Conservation (phyloP, 2,113 vertebrate species). For the Osmerus mordax region DNA sequence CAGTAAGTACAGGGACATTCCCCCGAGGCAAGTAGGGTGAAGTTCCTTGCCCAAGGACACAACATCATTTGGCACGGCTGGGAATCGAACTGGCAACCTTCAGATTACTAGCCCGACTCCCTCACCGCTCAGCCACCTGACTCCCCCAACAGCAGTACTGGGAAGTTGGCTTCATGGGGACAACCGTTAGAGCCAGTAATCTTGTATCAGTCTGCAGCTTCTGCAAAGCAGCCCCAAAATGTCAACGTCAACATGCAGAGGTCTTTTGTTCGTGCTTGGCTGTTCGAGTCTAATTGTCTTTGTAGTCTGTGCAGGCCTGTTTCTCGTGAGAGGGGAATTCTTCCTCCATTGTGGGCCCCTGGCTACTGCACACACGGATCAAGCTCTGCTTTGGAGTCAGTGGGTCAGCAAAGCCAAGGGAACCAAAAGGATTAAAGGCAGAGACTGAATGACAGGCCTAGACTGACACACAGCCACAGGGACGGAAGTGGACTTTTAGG, state of each 20-base stretch:
- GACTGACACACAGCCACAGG: slow-evolving; percentile 13
- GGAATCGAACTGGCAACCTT: too few species aligned
- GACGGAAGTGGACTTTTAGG: slow-evolving; percentile 22
- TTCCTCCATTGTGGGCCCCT: slow-evolving; percentile 17
- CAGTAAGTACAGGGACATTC: too few species aligned
- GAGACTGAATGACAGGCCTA: slow-evolving; percentile 13
- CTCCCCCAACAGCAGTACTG: too few species aligned
- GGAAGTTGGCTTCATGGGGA: too few species aligned
- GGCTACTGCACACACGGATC: slow-evolving; percentile 29
- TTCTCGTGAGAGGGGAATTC: slow-evolving; percentile 42
- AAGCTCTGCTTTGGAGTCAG: slow-evolving; percentile 30
- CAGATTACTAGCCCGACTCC: too few species aligned
- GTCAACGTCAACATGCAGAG: slow-evolving; percentile 52
- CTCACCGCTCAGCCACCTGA: too few species aligned
- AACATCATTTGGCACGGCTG: too few species aligned
- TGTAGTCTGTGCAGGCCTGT: slow-evolving; percentile 26
- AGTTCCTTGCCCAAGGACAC: too few species aligned
- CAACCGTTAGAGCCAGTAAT: too few species aligned
- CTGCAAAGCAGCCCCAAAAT: slow-evolving; percentile 34
- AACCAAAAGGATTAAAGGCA: slow-evolving; percentile 27
- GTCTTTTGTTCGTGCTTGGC: slow-evolving; percentile 41
- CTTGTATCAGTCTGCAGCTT: slow-evolving; percentile 8
- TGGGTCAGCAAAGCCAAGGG: slow-evolving; percentile 22
- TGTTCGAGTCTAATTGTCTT: slow-evolving; percentile 45
- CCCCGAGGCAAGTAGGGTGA: too few species aligned